Evolutionary conservation across 1,140 invertebrate genomes (phyloP), one percentile per base, ranked within the genome.

Genomic region (Bombus impatiens): DNA sequence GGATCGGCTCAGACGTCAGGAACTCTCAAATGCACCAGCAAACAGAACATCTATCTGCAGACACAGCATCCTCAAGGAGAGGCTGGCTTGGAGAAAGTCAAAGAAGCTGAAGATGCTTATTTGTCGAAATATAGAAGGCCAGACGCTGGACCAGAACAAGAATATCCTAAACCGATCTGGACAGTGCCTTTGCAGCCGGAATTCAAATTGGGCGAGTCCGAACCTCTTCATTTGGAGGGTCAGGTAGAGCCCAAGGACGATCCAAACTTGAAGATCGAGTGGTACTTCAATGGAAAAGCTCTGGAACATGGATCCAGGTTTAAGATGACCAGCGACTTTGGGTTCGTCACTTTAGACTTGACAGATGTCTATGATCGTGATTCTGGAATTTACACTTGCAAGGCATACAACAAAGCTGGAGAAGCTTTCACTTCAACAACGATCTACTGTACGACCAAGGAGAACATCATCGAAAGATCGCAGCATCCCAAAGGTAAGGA

Each of bases 221-320:
- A 99, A 94, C 96, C 98, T 3, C 96, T 99, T 57, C 98, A 99
- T 94, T 96, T 99, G 84, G 98, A 99, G 95, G 98, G 97, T 74
- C 97, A 98, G 93, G 98, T 99, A 12, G 98, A 99, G 94, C 99
- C 99, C 1, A 98, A 99, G 94, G 97, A 99, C 93, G 99, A 99
- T 96, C 99, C 99, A 5, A 98, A 99, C 92, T 95, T 99, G n/a
- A 98, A 97, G 90, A 97, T 98, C 83, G 98, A 99, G 95, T 99
- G 98, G 98, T 98, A 98, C 94, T 98, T 99, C 91, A 99, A 99
- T 93, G 98, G 98, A 62, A 98, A 98, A 95, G 95, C 97, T 53
- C 94, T 99, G 37, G 97, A 98, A 89, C 97, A 98, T 93, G 98
- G 97, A 88, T 97, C 98, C 12, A 95, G 98, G 80, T 98, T 98